Percentiles rank a stretch among this genome's conserved stretches.
Evolutionary conservation across 2,797 vertebrate species (phyloP).

Genomic region (Dallia pectoralis): DNA sequence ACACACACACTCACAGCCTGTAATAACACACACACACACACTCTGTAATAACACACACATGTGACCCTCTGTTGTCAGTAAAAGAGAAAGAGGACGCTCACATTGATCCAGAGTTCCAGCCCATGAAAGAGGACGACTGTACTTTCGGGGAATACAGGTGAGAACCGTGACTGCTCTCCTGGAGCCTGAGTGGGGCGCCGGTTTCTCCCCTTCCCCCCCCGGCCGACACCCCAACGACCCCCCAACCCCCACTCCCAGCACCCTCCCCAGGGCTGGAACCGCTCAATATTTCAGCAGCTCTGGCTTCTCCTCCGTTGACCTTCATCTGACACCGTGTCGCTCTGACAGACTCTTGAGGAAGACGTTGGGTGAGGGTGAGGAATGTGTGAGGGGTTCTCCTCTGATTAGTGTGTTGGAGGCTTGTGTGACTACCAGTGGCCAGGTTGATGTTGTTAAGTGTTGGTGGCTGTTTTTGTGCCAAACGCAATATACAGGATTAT

Average conservation of each 20-base stretch:
- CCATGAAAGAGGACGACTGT: conserved; percentile 98
- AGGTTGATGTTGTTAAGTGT: conserved; percentile 10
- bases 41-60: background rate
- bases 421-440: conserved; percentile 13
- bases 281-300: conserved; percentile 48
- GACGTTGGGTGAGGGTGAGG: conserved; percentile 23
- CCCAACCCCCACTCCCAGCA: conserved; percentile 26
- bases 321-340: conserved; percentile 29
- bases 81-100: conserved; percentile 99
- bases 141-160: conserved; percentile 99
- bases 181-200: conserved; percentile 41
- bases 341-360: conserved; percentile 13
- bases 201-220: conserved; percentile 49
- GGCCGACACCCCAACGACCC: conserved; percentile 32
- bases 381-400: conserved; percentile 9
- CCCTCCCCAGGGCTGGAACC: conserved; percentile 43
- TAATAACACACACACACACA: background rate
- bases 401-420: conserved; percentile 33
- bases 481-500: conserved; percentile 51
- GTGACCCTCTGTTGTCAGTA: conserved; percentile 70
- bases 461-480: conserved; percentile 36
- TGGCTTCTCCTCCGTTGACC: conserved; percentile 47
- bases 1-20: background rate
- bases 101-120: conserved; percentile 96
- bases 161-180: conserved; percentile 66